Conservation (phyloP, 2,797 vertebrate species). For the Telmatherina bonti region DNA sequence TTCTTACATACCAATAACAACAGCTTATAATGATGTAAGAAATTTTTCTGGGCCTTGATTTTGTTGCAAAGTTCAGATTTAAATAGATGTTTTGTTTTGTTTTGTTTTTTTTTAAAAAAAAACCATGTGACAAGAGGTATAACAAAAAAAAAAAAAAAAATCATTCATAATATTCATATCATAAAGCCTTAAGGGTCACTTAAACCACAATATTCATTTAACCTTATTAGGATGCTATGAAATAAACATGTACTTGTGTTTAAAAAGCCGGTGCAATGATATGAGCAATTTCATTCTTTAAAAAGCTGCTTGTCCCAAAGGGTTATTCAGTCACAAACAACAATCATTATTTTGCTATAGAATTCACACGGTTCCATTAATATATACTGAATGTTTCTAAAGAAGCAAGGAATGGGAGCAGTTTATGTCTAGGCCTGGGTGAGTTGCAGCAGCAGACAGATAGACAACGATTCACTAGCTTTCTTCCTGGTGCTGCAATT, state of each 20-base stretch:
- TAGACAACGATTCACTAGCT: conserved; percentile 14
- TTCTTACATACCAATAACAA: too few species aligned
- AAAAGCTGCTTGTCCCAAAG: conserved; percentile 26
- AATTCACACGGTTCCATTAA: background rate
- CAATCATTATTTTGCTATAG: conserved; percentile 2
- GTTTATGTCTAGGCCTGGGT: conserved; percentile 8
- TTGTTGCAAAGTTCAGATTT: too few species aligned
- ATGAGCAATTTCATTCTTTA: conserved; percentile 4
- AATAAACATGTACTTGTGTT: conserved; percentile 2
- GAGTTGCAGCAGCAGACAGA: background rate
- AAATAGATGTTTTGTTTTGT: too few species aligned
- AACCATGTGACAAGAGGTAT: too few species aligned
- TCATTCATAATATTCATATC: too few species aligned
- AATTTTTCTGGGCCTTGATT: too few species aligned
- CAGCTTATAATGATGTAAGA: too few species aligned
- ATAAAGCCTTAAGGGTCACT: too few species aligned
- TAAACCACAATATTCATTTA: background rate
- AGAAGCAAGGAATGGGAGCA: background rate
- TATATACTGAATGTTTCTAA: background rate
- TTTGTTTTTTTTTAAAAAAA: too few species aligned
- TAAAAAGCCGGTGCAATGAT: background rate
- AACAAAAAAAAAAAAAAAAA: too few species aligned
- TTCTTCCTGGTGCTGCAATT: conserved; percentile 32
- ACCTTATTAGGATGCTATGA: conserved; percentile 5
- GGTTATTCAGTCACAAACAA: too few species aligned